A percentile compares a stretch with the other conserved stretches of the same genome.
These are phyloP conservation scores for Tyria jacobaeae DNA, from an alignment of 2,888 invertebrate genomes.

Conservation along the genomic window DNA sequence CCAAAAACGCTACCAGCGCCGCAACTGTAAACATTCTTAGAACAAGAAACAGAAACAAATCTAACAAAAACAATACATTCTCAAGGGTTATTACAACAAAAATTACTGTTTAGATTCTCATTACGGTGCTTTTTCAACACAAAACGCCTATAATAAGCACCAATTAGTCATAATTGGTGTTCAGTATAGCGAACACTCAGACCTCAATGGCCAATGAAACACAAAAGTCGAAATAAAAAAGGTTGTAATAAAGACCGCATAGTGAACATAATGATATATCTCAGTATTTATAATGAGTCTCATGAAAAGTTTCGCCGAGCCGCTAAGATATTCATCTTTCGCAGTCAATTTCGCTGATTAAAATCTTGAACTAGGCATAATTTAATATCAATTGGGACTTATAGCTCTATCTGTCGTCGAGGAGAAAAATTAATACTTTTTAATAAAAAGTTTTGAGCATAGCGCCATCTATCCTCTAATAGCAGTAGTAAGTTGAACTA, in stretches of 20 bases:
- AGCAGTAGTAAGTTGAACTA: not conserved
- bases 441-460: not conserved
- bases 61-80: slow-evolving; percentile 28
- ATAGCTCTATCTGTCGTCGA: slow-evolving; percentile 32
- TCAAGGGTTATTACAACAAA: slow-evolving; percentile 33
- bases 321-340: slow-evolving; percentile 54
- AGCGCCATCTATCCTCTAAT: slow-evolving; percentile 39
- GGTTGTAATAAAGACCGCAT: slow-evolving; percentile 63
- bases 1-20: slow-evolving; percentile 4
- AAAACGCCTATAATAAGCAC: slow-evolving; percentile 39
- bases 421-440: not conserved
- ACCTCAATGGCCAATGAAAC: slow-evolving; percentile 27
- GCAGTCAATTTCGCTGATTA: slow-evolving; percentile 53
- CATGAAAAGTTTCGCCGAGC: slow-evolving; percentile 57
- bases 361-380: slow-evolving; percentile 34
- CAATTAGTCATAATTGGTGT: slow-evolving; percentile 40
- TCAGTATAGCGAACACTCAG: not conserved
- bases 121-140: slow-evolving; percentile 32
- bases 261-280: slow-evolving; percentile 65
- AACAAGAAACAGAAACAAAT: slow-evolving; percentile 25
- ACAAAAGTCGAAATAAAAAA: slow-evolving; percentile 17
- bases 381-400: slow-evolving; percentile 20
- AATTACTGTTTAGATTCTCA: slow-evolving; percentile 40
- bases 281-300: slow-evolving; percentile 39
- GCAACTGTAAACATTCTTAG: slow-evolving; percentile 27